Percentiles rank a stretch among this genome's conserved stretches.
Evolutionary conservation across 2,888 invertebrate species (phyloP).

Genomic region (Nineta flava): DNA sequence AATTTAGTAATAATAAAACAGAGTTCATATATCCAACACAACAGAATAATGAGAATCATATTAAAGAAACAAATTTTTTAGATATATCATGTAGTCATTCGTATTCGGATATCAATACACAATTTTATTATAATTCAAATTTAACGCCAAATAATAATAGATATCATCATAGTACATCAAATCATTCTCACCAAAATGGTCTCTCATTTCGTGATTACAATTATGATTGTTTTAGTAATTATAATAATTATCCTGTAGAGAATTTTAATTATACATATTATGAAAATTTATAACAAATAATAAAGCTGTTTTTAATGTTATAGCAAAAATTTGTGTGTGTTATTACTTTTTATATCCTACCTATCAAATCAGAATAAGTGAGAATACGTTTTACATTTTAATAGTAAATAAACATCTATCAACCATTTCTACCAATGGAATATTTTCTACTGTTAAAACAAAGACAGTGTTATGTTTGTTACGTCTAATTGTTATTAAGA

Average conservation of each 20-base stretch:
- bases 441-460: too few species aligned
- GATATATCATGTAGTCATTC: not conserved
- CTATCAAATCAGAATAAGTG: too few species aligned
- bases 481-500: too few species aligned
- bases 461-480: too few species aligned
- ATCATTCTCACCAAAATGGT: not conserved
- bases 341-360: too few species aligned
- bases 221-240: not conserved
- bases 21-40: not conserved
- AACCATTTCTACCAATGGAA: too few species aligned
- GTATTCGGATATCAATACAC: not conserved
- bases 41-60: not conserved
- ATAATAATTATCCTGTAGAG: not conserved
- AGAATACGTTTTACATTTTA: too few species aligned
- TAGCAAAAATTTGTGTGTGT: not conserved
- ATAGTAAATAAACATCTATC: too few species aligned
- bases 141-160: not conserved
- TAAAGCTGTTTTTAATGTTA: not conserved
- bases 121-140: not conserved
- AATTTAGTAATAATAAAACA: not conserved
- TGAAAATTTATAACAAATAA: not conserved
- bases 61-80: not conserved
- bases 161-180: not conserved
- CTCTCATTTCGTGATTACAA: not conserved
- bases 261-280: not conserved